Base-by-base conservation (phyloP, 2,888 invertebrate species). In the Chorisops tibialis region DNA sequence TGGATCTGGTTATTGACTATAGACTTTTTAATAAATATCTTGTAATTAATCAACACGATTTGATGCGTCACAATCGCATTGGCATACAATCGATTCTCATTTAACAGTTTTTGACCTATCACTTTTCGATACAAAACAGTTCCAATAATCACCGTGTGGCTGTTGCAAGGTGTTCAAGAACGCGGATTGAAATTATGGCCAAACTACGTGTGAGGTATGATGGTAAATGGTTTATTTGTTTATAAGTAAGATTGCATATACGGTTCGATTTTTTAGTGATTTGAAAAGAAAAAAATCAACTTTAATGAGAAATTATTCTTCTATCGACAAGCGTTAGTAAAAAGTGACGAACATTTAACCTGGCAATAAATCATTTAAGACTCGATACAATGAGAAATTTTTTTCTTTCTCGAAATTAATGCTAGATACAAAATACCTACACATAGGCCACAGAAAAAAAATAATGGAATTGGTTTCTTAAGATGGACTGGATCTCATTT, bases 51-150 rank as follows among this genome's bases (percentile, higher is more conserved):
- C 56, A 56, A 56, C 30, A 16, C 35, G 16, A 21, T 56, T 56
- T 43, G 56, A 56, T 56, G 56, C 56, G 56, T 56, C 56, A 56
- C 43, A 56, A 30, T 56, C 43, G 24, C 43, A 56, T 56, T 56
- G 56, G 56, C 56, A 56, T 45, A 56, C 56, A 56, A 56, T 56
- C 56, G 56, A 56, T 56, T 45, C 43, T 45, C 45, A 56, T 56
- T 56, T 56, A 56, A 56, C 56, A 56, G 56, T 45, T 56, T 21
- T 56, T n/a, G 56, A 56, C 56, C 56, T 56, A 56, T 56, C 56
- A 45, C 56, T 30, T 22, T 45, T 56, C 39, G 39, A 54, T 54
- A 30, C 56, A 30, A 43, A 56, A 45, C 43, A 24, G 43, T 45
- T 56, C 56, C 3, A 43, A 22, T 30, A 45, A 43, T 56, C 56